Evolutionary conservation across 2,113 vertebrate genomes (phyloP), one percentile per base, ranked within the genome.

Genomic region (Galbula dea): DNA sequence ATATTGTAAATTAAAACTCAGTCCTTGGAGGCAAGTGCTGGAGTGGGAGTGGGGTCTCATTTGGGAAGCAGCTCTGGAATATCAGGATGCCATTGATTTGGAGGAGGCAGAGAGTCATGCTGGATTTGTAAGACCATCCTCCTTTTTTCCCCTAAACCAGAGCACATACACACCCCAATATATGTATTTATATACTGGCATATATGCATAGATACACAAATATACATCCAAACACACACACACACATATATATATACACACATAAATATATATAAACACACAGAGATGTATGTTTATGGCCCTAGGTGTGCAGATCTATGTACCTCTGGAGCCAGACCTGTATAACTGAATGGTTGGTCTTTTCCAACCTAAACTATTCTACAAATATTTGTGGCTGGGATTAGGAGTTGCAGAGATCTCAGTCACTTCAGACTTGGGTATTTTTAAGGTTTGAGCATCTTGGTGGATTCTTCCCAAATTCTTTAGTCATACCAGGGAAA

Each of bases 1-100:
- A 62, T 30, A 1, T 3, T 78, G 82, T 96, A 97, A 96, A 69
- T 94, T 87, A 84, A 88, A 91, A 34, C 17, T 4, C 2, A 20
- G 3, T 32, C 49, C 14, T 61, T 62, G 26, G 10, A 20, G 52
- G 29, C 27, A 12, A 59, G 41, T 2, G 43, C 46, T 45, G 62
- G 19, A 29, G 12, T 22, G 57, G 1, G 12, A 34, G 32, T 1
- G 4, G 24, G 51, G 18, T 7, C 46, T 7, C 52, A 11, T 20
- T 26, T 17, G 37, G 15, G 26, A 32, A 54, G 18, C 2, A 1
- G 30, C 55, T 46, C 24, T 14, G 68, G 57, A 27, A 12, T 10
- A 55, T 46, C 22, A 37, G 41, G 46, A 8, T 2, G 43, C 21
- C 10, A 2, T 30, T 1, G 23, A n/a, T 57, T 32, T 12, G 43